Conservation (phyloP, 92 coral and sea anemone species). For the Palythoa grandis region DNA sequence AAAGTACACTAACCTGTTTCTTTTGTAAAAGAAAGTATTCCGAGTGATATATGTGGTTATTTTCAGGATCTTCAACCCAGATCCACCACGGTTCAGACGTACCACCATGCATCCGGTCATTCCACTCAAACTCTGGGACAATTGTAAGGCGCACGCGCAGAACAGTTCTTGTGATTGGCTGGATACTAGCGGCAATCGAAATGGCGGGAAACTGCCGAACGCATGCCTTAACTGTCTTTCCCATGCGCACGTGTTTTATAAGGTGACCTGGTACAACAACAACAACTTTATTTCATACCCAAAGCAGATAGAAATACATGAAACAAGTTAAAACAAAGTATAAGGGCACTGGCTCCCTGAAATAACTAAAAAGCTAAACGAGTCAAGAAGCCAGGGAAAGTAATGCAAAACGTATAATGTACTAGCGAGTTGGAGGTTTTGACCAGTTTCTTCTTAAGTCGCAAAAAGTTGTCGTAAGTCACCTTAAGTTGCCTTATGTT, state of each 20-base stretch:
- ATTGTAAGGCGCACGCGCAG: constrained; percentile 96
- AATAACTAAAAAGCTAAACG: too few species aligned
- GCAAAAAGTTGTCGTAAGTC: too few species aligned
- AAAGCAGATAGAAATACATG: too few species aligned
- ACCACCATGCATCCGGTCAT: constrained; percentile 90
- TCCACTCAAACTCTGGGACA: constrained; percentile 93
- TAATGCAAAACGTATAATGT: too few species aligned
- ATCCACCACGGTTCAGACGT: constrained; percentile 99
- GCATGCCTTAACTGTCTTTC: constrained; percentile 81
- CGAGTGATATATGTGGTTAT: constrained; percentile 93
- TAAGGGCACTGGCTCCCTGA: too few species aligned
- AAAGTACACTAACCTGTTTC: constrained; percentile 78
- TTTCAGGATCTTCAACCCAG: constrained; percentile 99
- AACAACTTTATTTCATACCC: too few species aligned
- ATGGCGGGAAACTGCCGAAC: constrained; percentile 89
- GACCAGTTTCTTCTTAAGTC: too few species aligned
- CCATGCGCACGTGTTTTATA: constrained; percentile 95
- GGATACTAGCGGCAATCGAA: constrained; percentile 91
- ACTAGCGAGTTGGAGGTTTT: too few species aligned
- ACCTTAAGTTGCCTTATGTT: too few species aligned
- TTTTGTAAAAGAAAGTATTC: constrained; percentile 93
- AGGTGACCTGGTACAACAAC: constrained; percentile 74
- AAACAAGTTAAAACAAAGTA: too few species aligned
- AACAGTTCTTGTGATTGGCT: constrained; percentile 97
- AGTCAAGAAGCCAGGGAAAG: too few species aligned